These are phyloP conservation scores for Colletes latitarsis DNA, from an alignment of 1,140 invertebrate species.

Conservation along the genomic window DNA sequence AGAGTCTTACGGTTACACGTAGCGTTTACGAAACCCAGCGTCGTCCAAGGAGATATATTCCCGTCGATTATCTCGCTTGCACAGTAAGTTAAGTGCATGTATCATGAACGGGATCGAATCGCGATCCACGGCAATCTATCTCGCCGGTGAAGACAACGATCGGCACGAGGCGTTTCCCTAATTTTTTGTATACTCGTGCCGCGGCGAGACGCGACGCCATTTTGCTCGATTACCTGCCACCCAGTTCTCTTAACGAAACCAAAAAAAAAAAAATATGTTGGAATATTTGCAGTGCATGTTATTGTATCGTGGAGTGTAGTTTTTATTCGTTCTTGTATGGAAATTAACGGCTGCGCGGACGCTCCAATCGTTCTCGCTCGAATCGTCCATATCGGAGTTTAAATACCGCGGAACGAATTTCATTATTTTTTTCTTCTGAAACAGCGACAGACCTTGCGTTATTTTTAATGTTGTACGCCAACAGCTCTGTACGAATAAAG, in stretches of 20 bases:
- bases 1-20: constrained; percentile 6
- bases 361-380: constrained; percentile 67
- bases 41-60: constrained; percentile 5
- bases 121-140: not conserved
- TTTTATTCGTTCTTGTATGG: constrained; percentile 41
- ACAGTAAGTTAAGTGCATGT: not conserved
- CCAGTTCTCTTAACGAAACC: constrained; percentile 37
- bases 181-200: not conserved
- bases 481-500: constrained; percentile 66
- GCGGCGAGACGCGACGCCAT: not conserved
- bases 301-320: constrained; percentile 57
- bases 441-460: constrained; percentile 54
- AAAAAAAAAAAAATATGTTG: not conserved
- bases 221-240: not conserved
- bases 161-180: not conserved
- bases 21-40: not conserved
- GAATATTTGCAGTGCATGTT: constrained; percentile 50
- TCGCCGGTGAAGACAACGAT: not conserved
- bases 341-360: constrained; percentile 43
- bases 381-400: constrained; percentile 49
- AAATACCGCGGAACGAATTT: constrained; percentile 54
- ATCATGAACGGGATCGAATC: not conserved
- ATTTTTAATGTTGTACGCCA: constrained; percentile 63
- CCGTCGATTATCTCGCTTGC: not conserved
- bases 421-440: constrained; percentile 55